Evolutionary conservation across 2,888 invertebrate species (phyloP).

Genomic region (Oscheius sp.): DNA sequence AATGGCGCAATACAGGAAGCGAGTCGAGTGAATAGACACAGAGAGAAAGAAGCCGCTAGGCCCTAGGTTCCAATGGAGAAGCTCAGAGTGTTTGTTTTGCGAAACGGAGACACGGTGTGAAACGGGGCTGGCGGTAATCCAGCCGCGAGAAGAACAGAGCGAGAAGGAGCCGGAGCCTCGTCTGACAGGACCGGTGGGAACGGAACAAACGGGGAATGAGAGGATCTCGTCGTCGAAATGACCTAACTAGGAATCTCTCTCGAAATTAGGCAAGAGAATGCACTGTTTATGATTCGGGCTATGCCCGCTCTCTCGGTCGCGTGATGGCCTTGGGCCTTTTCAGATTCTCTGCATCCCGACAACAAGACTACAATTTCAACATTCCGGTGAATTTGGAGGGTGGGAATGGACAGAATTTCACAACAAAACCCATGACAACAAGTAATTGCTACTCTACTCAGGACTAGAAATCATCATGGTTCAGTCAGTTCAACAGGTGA

Average conservation of each 20-base stretch:
- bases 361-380: slow-evolving; percentile 9
- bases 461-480: no score
- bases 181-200: slow-evolving; percentile 26
- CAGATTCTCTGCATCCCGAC: not conserved
- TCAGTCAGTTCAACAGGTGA: no score
- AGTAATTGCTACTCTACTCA: no score
- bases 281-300: slow-evolving; percentile 20
- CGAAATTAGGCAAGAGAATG: slow-evolving; percentile 16
- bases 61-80: not conserved
- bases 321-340: no score
- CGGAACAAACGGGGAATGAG: not conserved
- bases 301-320: not conserved
- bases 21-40: not conserved
- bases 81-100: slow-evolving; percentile 24
- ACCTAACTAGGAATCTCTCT: no score
- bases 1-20: not conserved
- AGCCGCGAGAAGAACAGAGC: slow-evolving; percentile 16
- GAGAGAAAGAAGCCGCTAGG: not conserved
- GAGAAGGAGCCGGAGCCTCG: slow-evolving; percentile 2
- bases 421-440: no score
- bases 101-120: slow-evolving; percentile 34
- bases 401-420: no score
- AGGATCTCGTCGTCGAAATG: no score
- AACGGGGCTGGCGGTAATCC: slow-evolving; percentile 33
- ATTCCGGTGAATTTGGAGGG: no score